A percentile compares a stretch with the other conserved stretches of the same genome.
phyloP scores from a whole-genome alignment of 2,113 vertebrate species.

The Orientallactaga bullata region DNA sequence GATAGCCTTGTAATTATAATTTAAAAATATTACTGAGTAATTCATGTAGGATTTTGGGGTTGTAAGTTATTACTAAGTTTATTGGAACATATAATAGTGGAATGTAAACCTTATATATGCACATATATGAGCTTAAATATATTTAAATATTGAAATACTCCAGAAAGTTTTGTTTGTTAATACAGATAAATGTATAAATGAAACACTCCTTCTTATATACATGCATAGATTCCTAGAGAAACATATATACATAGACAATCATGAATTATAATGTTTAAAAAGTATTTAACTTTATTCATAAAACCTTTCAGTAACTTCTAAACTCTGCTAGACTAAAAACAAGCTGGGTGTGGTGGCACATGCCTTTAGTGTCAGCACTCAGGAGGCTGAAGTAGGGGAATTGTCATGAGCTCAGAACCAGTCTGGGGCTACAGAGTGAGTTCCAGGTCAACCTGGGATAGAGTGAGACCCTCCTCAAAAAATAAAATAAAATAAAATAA shows the following conservation, averaged over 20 bases:
- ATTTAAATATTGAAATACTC: neutral
- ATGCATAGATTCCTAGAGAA: neutral
- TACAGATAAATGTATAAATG: neutral
- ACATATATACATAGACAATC: neutral
- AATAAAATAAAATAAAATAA: too few species aligned
- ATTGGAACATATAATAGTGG: neutral
- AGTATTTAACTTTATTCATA: neutral
- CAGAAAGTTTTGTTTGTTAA: constrained; percentile 26
- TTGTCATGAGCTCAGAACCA: too few species aligned
- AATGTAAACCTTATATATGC: neutral
- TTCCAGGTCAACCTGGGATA: too few species aligned
- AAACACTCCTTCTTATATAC: neutral
- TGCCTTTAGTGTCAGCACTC: too few species aligned
- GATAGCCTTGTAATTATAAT: neutral
- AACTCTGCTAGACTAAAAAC: neutral
- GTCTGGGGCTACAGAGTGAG: too few species aligned
- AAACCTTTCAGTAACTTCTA: neutral
- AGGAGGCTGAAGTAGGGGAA: too few species aligned
- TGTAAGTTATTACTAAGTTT: constrained; percentile 16
- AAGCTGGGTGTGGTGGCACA: too few species aligned
- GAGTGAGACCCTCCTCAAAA: too few species aligned
- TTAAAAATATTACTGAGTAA: constrained; percentile 35
- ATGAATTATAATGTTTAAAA: neutral
- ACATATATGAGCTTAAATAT: neutral
- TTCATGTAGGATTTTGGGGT: neutral